Evolutionary conservation across 2,888 invertebrate genomes (phyloP), one percentile per base, ranked within the genome.

Genomic region (Molanna angustata): DNA sequence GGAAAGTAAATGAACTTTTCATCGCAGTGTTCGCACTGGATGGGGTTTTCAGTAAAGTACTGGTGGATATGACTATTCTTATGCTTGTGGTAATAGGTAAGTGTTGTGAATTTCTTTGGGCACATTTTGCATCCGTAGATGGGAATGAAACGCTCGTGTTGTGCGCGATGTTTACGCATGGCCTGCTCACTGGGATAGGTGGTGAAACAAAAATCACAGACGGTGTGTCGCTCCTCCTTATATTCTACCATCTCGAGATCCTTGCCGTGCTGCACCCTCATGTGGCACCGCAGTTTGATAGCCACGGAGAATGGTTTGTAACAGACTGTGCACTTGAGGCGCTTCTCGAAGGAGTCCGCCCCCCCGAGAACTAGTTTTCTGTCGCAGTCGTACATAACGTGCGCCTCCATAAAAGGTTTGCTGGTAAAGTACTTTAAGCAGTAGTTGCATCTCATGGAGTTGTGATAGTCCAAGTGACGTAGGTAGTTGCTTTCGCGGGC

Each of bases 1-100:
- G 72, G 69, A 65, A 77, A 76, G 16, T 76, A 73, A 16, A 79
- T 72, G 56, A 80, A 80, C 0, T 74, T 77, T 58, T 80, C 76
- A 60, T 79, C 79, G 64, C 78, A 77, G 63, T 71, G 76, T 64
- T 73, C 78, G 65, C 69, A 79, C 60, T 69, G 74, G 6, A 66
- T 71, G 19, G 70, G 79, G 55, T 71, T 75, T 47, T 73, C 79
- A 48, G 65, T 72, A 60, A 71, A 75, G 41, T 66, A 68, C 63
- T 67, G 73, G 41, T 65, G 60, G 60, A 70, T 73, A 65, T 71
- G 77, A 53, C 75, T 73, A 32, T 70, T 74, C 65, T 80, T 76
- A 60, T 81, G 81, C 57, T 77, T 73, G 14, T 74, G 69, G 60
- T 74, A 74, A 1, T 70, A 61, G 2, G 76, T 74, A 60, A 74